phyloP scores from a whole-genome alignment of 1,140 invertebrate genomes.

The Vollenhovia emeryi region DNA sequence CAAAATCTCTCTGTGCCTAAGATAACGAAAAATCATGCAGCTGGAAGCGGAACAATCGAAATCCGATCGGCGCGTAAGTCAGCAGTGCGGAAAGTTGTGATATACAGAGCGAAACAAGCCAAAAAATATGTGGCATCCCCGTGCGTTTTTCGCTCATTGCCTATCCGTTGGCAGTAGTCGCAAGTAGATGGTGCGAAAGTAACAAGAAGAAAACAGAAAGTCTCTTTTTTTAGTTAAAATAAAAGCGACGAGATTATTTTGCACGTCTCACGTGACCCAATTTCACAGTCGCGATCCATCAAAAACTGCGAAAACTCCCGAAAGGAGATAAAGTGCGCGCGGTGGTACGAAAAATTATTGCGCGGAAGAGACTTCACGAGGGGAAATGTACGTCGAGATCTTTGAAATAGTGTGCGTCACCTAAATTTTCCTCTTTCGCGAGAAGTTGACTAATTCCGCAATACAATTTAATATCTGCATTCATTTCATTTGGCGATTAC shows the following conservation, averaged over 20 bases:
- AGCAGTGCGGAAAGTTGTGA: slow-evolving; percentile 64
- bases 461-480: neutral
- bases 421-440: neutral
- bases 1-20: neutral
- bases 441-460: neutral
- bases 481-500: neutral
- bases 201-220: neutral
- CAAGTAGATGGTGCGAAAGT: neutral
- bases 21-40: slow-evolving; percentile 44
- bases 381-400: slow-evolving; percentile 14
- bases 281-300: slow-evolving; percentile 54
- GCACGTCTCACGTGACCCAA: slow-evolving; percentile 39
- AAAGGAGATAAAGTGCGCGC: slow-evolving; percentile 19
- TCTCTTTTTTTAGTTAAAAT: neutral
- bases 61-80: slow-evolving; percentile 51
- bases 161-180: neutral
- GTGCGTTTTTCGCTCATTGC: neutral
- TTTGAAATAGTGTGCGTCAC: slow-evolving; percentile 12
- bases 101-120: slow-evolving; percentile 48
- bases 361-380: slow-evolving; percentile 3
- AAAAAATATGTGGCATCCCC: neutral
- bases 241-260: slow-evolving; percentile 17
- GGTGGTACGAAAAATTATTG: slow-evolving; percentile 47
- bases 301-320: slow-evolving; percentile 2
- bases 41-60: slow-evolving; percentile 39